Conservation (phyloP, 2,113 vertebrate species). For the Uria aalge region DNA sequence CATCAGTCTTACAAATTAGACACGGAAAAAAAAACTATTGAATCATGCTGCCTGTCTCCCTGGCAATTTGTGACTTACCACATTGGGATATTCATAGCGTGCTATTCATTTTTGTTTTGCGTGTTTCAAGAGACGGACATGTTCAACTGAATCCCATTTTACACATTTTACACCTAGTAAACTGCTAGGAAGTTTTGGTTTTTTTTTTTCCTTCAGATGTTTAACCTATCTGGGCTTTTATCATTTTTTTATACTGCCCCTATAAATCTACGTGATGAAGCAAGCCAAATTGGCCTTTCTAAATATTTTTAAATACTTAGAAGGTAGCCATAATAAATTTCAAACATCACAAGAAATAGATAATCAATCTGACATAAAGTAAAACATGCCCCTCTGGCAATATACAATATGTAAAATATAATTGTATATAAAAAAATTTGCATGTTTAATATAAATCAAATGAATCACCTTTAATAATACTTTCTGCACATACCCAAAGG, state of each 20-base stretch:
- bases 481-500: neutral
- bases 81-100: neutral
- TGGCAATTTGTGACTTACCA: neutral
- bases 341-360: neutral
- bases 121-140: neutral
- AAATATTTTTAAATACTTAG: neutral
- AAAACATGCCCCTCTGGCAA: neutral
- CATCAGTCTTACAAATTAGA: slow-evolving; percentile 1
- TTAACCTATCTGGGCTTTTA: neutral
- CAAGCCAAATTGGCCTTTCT: neutral
- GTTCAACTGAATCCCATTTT: neutral
- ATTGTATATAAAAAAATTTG: neutral
- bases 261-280: neutral
- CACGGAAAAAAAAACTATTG: neutral
- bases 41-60: neutral
- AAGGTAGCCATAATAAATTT: neutral
- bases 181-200: rapidly evolving
- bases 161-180: neutral
- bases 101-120: neutral
- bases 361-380: neutral
- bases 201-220: neutral
- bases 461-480: neutral
- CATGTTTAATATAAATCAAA: neutral
- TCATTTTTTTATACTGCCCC: neutral
- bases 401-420: neutral